A percentile compares a stretch with the other conserved stretches of the same genome.
phyloP scores from a whole-genome alignment of 2,888 invertebrate genomes.

The Polylopha cassiicola region DNA sequence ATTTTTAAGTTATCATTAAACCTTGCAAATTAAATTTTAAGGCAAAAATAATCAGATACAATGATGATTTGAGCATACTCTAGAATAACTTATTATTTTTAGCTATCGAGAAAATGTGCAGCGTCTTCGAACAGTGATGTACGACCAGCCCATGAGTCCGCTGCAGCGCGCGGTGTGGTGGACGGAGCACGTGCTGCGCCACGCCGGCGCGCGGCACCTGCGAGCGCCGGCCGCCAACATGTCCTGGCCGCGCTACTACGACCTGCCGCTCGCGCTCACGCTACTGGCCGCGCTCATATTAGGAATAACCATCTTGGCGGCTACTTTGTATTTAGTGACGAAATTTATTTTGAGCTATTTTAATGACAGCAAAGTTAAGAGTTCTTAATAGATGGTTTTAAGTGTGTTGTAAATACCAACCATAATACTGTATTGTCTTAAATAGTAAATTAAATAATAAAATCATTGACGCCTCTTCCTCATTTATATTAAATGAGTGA shows the following conservation, averaged over 20 bases:
- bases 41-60: slow-evolving; percentile 25
- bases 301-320: no score
- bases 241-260: slow-evolving; percentile 29
- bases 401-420: no score
- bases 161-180: slow-evolving; percentile 42
- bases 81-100: slow-evolving; percentile 27
- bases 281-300: no score
- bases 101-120: slow-evolving; percentile 27
- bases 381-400: no score
- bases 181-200: slow-evolving; percentile 39
- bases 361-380: no score
- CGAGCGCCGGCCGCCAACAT: slow-evolving; percentile 34
- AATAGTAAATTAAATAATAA: no score
- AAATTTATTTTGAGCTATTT: no score
- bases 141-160: slow-evolving; percentile 13
- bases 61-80: slow-evolving; percentile 6
- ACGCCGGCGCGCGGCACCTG: slow-evolving; percentile 36
- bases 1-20: background rate
- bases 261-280: no score
- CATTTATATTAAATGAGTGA: no score
- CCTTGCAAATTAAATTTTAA: background rate
- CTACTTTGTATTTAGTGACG: no score
- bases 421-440: no score
- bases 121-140: background rate
- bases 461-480: no score